These are phyloP conservation scores for Digitonthophagus gazella DNA, from an alignment of 2,888 invertebrate species.

Conservation along the genomic window DNA sequence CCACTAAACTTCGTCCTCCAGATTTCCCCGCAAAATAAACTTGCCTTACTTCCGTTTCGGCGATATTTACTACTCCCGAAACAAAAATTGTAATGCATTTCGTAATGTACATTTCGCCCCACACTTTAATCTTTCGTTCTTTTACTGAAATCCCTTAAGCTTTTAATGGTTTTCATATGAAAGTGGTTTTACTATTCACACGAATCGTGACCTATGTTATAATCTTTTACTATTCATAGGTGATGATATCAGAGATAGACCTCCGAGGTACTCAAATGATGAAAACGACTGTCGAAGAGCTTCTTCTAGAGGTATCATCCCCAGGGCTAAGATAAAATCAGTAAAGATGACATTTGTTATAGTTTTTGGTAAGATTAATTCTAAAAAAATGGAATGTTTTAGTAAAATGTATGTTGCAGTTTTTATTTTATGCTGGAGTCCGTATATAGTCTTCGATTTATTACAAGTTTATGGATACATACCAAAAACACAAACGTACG, in stretches of 20 bases:
- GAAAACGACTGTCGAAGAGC: constrained; percentile 65
- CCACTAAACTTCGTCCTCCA: neutral
- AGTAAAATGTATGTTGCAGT: constrained; percentile 58
- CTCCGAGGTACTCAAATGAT: constrained; percentile 42
- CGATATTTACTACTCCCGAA: neutral
- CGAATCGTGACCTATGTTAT: neutral
- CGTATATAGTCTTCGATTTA: constrained; percentile 90
- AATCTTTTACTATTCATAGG: constrained; percentile 35
- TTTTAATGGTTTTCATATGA: too few relatives aligned
- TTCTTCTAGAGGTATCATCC: constrained; percentile 90
- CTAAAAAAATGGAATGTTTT: neutral
- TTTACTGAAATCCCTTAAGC: neutral
- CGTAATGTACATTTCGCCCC: neutral
- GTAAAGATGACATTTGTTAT: constrained; percentile 98
- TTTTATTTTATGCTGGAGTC: constrained; percentile 94
- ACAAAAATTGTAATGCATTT: neutral
- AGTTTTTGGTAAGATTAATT: constrained; percentile 71
- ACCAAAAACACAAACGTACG: constrained; percentile 76
- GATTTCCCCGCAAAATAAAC: neutral
- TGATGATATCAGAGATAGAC: constrained; percentile 43
- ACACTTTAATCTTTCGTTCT: neutral
- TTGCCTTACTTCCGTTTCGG: neutral
- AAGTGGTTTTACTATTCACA: neutral
- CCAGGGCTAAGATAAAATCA: constrained; percentile 93
- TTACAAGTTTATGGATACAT: constrained; percentile 87